These are phyloP conservation scores for Orchestes rusci DNA, from an alignment of 2,888 invertebrate species.

Conservation along the genomic window DNA sequence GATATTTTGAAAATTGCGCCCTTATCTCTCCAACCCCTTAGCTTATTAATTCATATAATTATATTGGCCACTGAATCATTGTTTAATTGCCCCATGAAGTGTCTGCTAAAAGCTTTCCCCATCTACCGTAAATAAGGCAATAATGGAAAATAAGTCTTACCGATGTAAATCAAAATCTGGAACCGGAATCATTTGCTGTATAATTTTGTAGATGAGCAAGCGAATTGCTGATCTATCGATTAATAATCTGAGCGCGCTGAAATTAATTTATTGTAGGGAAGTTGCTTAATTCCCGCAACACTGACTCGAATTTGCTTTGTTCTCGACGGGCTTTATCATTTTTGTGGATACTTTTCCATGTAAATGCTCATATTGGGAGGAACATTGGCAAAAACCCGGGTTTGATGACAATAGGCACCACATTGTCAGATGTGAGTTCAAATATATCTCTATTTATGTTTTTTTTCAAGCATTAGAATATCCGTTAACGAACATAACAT, in stretches of 20 bases:
- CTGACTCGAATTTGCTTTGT: conserved; percentile 20
- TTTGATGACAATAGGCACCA: no score
- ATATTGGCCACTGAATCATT: conserved; percentile 19
- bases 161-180: conserved; percentile 23
- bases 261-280: conserved; percentile 24
- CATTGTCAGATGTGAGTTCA: no score
- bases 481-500: no score
- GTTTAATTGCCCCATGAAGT: conserved; percentile 22
- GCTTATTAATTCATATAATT: conserved; percentile 23
- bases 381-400: no score
- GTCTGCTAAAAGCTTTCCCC: conserved; percentile 20
- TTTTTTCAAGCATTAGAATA: no score
- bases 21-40: no score
- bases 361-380: no score
- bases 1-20: no score
- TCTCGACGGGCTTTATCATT: conserved; percentile 17
- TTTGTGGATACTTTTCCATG: no score
- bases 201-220: conserved; percentile 21
- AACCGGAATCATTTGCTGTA: conserved; percentile 19
- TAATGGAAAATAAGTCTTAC: conserved; percentile 13
- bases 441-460: no score
- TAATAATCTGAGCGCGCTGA: conserved; percentile 22
- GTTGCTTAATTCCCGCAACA: conserved; percentile 20
- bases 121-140: conserved; percentile 21
- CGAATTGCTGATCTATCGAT: conserved; percentile 24